A percentile compares a stretch with the other conserved stretches of the same genome.
Evolutionary conservation across 1,140 invertebrate species (phyloP).

Genomic region (Drosophila erecta): DNA sequence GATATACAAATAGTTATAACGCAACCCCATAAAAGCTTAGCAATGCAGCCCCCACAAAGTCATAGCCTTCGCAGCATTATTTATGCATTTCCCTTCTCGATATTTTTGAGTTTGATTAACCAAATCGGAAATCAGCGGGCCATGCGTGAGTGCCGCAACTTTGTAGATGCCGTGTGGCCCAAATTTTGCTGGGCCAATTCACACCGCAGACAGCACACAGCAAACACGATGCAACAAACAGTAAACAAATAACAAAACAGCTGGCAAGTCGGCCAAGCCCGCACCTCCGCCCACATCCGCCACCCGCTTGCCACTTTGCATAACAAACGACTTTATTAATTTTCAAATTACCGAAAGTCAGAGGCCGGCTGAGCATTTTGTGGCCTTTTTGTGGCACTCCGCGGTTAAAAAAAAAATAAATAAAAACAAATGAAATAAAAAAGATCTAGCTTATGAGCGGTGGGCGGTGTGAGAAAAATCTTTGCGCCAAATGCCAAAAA

Average conservation of each 20-base stretch:
- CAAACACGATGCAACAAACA: constrained; percentile 1
- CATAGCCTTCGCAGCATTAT: constrained; percentile 13
- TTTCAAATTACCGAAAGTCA: constrained; percentile 83
- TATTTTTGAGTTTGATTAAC: constrained; percentile 28
- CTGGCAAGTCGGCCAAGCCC: constrained; percentile 47
- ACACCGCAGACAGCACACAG: constrained; percentile 28
- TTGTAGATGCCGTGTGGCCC: constrained; percentile 51
- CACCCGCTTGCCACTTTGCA: constrained; percentile 75
- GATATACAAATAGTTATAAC: neutral
- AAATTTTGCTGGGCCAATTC: constrained; percentile 53
- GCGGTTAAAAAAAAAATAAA: constrained; percentile 27
- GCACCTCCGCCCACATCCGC: constrained; percentile 52
- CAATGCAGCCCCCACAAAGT: constrained; percentile 3
- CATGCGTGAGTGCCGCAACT: constrained; percentile 46
- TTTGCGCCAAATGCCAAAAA: constrained; percentile 59
- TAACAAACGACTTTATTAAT: constrained; percentile 84
- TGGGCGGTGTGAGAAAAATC: constrained; percentile 80
- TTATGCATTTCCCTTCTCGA: constrained; percentile 25
- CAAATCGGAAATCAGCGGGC: constrained; percentile 39
- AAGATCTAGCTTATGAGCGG: constrained; percentile 41
- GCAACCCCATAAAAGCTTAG: neutral
- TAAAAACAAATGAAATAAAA: neutral
- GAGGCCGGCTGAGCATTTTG: constrained; percentile 78
- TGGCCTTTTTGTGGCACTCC: constrained; percentile 77
- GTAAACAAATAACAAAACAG: constrained; percentile 45